These are phyloP conservation scores for Myopa tessellatipennis DNA, from an alignment of 2,888 invertebrate genomes.

Conservation along the genomic window DNA sequence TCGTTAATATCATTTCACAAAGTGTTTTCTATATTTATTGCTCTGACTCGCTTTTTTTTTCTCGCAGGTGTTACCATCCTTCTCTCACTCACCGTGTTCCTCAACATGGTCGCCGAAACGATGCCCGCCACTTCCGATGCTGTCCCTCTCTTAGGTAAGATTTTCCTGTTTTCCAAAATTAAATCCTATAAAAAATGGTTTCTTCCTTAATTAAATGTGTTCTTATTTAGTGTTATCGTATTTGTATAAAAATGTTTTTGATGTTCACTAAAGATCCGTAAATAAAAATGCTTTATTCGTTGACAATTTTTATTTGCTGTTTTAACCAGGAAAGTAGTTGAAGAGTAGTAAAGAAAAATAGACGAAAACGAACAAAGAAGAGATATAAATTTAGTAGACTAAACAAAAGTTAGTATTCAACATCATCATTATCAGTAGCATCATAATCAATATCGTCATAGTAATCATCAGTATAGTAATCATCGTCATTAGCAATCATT, in stretches of 20 bases:
- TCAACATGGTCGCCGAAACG: constrained; percentile 98
- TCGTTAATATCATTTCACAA: background rate
- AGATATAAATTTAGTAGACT: background rate
- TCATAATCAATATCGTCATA: too few relatives aligned
- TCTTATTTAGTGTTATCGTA: background rate
- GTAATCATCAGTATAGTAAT: constrained; percentile 13
- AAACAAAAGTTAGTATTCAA: background rate
- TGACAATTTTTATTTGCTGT: background rate
- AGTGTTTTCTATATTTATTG: background rate
- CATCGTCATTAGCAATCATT: background rate
- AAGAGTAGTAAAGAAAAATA: constrained; percentile 4
- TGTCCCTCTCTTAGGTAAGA: constrained; percentile 83
- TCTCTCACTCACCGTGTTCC: constrained; percentile 96
- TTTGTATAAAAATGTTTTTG: background rate
- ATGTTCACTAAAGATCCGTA: background rate
- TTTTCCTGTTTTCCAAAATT: constrained; percentile 51
- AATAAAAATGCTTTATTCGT: background rate
- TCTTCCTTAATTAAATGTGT: background rate
- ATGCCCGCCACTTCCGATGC: constrained; percentile 98
- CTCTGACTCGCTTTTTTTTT: constrained; percentile 15
- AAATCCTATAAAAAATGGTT: background rate
- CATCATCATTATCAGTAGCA: background rate
- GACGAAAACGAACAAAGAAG: background rate
- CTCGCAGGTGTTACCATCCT: constrained; percentile 92
- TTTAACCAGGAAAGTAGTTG: background rate